These are phyloP conservation scores for Tiliqua scincoides DNA, from an alignment of 2,113 vertebrate species.

Conservation along the genomic window DNA sequence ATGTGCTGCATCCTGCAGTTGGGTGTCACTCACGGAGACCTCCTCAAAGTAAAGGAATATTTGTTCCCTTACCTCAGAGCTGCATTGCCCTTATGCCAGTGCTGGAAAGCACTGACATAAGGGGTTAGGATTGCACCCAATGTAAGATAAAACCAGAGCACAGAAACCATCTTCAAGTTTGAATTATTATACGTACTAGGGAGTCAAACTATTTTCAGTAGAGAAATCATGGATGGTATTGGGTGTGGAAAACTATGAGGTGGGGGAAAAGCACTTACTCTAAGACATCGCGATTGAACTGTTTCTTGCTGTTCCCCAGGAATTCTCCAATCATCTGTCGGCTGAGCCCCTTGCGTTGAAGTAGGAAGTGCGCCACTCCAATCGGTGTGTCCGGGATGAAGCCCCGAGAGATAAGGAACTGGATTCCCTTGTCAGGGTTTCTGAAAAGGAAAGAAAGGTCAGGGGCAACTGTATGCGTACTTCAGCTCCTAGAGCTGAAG, in stretches of 20 bases:
- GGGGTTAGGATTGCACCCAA: too few species aligned
- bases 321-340: conserved; percentile 99
- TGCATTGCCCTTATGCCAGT: too few species aligned
- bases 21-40: too few species aligned
- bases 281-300: conserved; percentile 95
- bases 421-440: conserved; percentile 96
- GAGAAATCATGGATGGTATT: rapidly evolving
- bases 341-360: conserved; percentile 97
- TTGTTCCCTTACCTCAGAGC: too few species aligned
- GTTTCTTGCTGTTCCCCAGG: conserved; percentile 98
- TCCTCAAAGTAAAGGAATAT: too few species aligned
- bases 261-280: conserved; percentile 85
- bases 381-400: conserved; percentile 98
- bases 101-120: too few species aligned
- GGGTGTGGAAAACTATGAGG: background rate
- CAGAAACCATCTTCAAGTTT: background rate
- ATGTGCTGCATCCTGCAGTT: too few species aligned
- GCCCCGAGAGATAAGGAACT: conserved; percentile 96
- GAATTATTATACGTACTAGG: background rate
- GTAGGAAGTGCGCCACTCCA: conserved; percentile 95
- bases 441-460: conserved; percentile 72
- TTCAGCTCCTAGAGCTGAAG: background rate
- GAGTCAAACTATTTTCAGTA: background rate
- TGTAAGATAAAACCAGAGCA: background rate
- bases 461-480: background rate